phyloP scores from a whole-genome alignment of 2,888 invertebrate genomes.

The Caenorhabditis wallacei region DNA sequence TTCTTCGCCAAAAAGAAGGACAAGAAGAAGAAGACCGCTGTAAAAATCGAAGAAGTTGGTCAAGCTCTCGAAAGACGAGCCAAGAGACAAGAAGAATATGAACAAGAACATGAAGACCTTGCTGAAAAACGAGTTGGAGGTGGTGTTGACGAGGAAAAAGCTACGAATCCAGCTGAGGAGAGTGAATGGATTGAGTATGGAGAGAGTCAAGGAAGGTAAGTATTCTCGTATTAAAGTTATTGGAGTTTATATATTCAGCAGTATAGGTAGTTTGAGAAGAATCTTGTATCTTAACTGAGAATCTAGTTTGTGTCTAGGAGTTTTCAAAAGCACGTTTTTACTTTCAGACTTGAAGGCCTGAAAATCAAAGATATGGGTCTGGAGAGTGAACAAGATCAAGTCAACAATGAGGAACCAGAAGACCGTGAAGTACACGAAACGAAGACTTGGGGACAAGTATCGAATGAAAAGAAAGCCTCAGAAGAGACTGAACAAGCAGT shows the following conservation, averaged over 20 bases:
- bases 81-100: constrained; percentile 71
- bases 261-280: no score
- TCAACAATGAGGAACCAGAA: constrained; percentile 67
- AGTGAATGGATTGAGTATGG: constrained; percentile 77
- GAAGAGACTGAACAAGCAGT: constrained; percentile 62
- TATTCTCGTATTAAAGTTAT: neutral
- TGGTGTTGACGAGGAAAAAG: constrained; percentile 45
- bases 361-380: constrained; percentile 76
- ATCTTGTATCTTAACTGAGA: neutral
- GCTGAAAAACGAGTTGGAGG: constrained; percentile 52
- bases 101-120: constrained; percentile 63
- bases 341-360: constrained; percentile 70
- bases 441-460: constrained; percentile 69
- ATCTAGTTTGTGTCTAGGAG: neutral
- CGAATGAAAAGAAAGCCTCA: constrained; percentile 57
- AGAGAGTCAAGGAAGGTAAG: constrained; percentile 67
- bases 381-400: constrained; percentile 68
- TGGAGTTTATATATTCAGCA: no score
- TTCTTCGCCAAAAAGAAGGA: constrained; percentile 82
- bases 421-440: constrained; percentile 70
- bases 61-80: constrained; percentile 76
- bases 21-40: constrained; percentile 77
- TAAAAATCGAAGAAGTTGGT: constrained; percentile 80
- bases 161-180: constrained; percentile 65
- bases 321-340: neutral